Percentiles rank a stretch among this genome's conserved stretches.
phyloP scores from a whole-genome alignment of 1,140 invertebrate species.

The Hydropsyche tenuis region DNA sequence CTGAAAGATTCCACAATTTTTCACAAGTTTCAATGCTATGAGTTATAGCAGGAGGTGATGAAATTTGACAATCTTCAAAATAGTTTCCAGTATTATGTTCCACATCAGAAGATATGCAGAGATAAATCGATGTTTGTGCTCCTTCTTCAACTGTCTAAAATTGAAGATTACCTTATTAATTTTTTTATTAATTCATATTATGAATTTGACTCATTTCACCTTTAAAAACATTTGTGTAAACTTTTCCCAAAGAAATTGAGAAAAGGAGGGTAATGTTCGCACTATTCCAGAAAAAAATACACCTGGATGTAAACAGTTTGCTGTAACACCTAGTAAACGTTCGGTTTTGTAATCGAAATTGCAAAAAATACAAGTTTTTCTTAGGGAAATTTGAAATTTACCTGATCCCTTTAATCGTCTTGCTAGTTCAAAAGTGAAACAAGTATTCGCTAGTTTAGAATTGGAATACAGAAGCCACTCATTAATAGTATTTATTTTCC shows the following conservation, averaged over 20 bases:
- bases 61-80: slow-evolving; percentile 80
- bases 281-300: slow-evolving; percentile 79
- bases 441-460: slow-evolving; percentile 69
- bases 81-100: slow-evolving; percentile 79
- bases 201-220: slow-evolving; percentile 24
- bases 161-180: background rate
- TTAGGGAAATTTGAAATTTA: background rate
- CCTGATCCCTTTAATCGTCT: slow-evolving; percentile 57
- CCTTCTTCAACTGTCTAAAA: slow-evolving; percentile 77
- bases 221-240: slow-evolving; percentile 56
- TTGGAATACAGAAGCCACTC: slow-evolving; percentile 66
- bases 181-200: background rate
- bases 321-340: slow-evolving; percentile 66
- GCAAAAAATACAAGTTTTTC: no score
- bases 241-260: slow-evolving; percentile 63
- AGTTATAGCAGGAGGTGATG: slow-evolving; percentile 65
- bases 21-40: slow-evolving; percentile 73
- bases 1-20: slow-evolving; percentile 84
- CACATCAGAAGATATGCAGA: slow-evolving; percentile 78
- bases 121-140: slow-evolving; percentile 80
- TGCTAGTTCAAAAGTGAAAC: slow-evolving; percentile 66
- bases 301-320: slow-evolving; percentile 81
- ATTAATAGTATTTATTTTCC: background rate
- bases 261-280: slow-evolving; percentile 69
- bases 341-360: no score